phyloP scores from a whole-genome alignment of 2,797 vertebrate species.

The Pipistrellus pygmaeus region DNA sequence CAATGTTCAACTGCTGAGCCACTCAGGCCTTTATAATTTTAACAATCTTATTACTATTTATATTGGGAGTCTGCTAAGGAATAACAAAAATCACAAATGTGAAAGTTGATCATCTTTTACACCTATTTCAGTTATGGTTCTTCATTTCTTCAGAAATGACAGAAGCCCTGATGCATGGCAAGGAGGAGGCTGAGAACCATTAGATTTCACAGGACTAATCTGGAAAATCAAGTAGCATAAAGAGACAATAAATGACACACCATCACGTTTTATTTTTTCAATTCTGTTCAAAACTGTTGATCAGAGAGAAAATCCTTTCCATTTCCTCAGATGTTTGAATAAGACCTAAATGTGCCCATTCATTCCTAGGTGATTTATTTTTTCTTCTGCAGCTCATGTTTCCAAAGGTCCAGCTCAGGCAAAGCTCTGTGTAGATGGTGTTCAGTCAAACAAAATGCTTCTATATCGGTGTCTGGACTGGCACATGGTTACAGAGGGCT shows the following conservation, averaged over 20 bases:
- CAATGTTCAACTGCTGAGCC: too few species aligned
- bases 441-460: constrained; percentile 47
- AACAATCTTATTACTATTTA: constrained; percentile 50
- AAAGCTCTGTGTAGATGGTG: not conserved
- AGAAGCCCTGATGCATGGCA: not conserved
- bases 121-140: not conserved
- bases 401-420: constrained; percentile 31
- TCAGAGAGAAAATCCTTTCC: constrained; percentile 49
- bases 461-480: constrained; percentile 13
- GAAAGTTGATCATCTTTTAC: not conserved
- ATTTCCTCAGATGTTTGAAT: constrained; percentile 50
- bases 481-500: constrained; percentile 45
- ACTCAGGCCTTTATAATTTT: not conserved
- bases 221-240: not conserved
- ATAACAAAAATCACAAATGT: constrained; percentile 34
- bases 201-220: not conserved
- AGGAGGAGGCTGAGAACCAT: not conserved
- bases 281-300: constrained; percentile 3
- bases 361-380: constrained; percentile 45
- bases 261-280: not conserved
- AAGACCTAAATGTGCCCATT: constrained; percentile 56
- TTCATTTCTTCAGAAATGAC: constrained; percentile 6
- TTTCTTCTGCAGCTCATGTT: constrained; percentile 34
- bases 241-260: not conserved
- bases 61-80: not conserved